Percentiles rank a stretch among this genome's conserved stretches.
Conservation (phyloP, 64 coral and sea anemone genomes). For the Hydrozoanthus tunicans region DNA sequence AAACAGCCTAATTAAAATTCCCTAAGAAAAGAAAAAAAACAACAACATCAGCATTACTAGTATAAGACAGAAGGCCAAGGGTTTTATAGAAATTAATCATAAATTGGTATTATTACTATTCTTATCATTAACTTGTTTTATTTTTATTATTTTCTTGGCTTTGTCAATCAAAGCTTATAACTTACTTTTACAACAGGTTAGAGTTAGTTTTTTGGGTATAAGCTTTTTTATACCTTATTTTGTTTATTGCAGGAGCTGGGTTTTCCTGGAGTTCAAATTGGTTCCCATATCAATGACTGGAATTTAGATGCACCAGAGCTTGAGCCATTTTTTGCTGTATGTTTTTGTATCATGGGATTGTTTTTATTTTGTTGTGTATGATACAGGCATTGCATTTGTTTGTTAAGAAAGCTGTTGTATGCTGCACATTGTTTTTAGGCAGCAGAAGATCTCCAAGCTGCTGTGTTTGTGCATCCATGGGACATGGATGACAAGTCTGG, state of each 20-base stretch:
- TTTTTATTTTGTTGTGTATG: background rate
- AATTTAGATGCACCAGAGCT: slow-evolving; percentile 97
- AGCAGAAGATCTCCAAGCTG: slow-evolving; percentile 82
- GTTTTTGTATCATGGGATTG: background rate
- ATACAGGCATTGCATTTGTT: background rate
- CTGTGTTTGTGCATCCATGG: slow-evolving; percentile 97
- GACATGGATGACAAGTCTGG: slow-evolving; percentile 84
- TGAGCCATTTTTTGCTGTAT: slow-evolving; percentile 95
- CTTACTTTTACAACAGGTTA: background rate
- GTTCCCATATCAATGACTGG: slow-evolving; percentile 96
- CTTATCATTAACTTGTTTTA: background rate
- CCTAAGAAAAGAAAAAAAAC: too few species aligned
- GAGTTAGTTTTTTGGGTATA: background rate
- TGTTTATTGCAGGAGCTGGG: slow-evolving; percentile 76
- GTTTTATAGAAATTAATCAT: too few species aligned
- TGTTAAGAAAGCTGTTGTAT: background rate
- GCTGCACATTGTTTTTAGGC: slow-evolving; percentile 33
- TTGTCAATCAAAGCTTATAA: background rate
- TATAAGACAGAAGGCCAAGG: too few species aligned
- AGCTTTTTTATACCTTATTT: background rate
- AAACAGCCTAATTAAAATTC: too few species aligned
- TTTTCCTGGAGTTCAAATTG: slow-evolving; percentile 96
- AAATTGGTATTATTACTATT: too few species aligned
- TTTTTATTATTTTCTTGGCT: background rate
- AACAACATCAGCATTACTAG: too few species aligned